These are phyloP conservation scores for Drosophila hydei DNA, from an alignment of 1,140 invertebrate genomes.

Conservation along the genomic window DNA sequence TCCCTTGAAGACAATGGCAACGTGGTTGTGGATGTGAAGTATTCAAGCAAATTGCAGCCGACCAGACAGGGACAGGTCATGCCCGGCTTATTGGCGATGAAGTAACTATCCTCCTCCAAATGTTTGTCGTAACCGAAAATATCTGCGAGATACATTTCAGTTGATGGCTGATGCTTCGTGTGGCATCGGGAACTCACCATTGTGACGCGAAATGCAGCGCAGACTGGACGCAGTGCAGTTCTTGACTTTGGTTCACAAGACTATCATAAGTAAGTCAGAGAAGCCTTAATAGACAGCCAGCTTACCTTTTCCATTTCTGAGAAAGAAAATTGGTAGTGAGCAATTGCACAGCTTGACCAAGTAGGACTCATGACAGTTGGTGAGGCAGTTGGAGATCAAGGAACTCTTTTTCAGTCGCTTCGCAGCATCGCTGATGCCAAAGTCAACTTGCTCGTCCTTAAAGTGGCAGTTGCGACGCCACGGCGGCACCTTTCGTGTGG, in stretches of 20 bases:
- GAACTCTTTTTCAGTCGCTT: conserved; percentile 36
- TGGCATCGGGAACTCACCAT: conserved; percentile 50
- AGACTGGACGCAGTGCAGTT: conserved; percentile 57
- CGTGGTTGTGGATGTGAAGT: conserved; percentile 68
- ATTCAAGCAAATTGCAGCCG: conserved; percentile 68
- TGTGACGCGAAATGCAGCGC: conserved; percentile 65
- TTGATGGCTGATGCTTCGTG: not conserved
- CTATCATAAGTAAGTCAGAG: not conserved
- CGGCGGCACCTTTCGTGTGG: conserved; percentile 45
- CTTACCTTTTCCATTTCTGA: conserved; percentile 51
- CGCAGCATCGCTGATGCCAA: conserved; percentile 49
- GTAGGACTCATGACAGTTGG: conserved; percentile 71
- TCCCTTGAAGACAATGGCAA: conserved; percentile 43
- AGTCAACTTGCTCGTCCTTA: conserved; percentile 49
- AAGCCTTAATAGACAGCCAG: too few species aligned
- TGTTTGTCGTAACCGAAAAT: conserved; percentile 78
- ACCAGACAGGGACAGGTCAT: conserved; percentile 75
- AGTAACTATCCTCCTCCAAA: conserved; percentile 65
- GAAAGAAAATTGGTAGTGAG: conserved; percentile 68
- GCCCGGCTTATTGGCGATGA: conserved; percentile 69
- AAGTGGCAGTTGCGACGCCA: conserved; percentile 64
- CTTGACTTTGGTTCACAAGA: conserved; percentile 34
- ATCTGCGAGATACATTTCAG: conserved; percentile 40
- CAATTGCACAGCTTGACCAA: conserved; percentile 69
- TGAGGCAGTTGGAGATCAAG: conserved; percentile 61